Percentiles rank a stretch among this genome's conserved stretches.
phyloP scores from a whole-genome alignment of 1,140 invertebrate genomes.

The Orius insidiosus region DNA sequence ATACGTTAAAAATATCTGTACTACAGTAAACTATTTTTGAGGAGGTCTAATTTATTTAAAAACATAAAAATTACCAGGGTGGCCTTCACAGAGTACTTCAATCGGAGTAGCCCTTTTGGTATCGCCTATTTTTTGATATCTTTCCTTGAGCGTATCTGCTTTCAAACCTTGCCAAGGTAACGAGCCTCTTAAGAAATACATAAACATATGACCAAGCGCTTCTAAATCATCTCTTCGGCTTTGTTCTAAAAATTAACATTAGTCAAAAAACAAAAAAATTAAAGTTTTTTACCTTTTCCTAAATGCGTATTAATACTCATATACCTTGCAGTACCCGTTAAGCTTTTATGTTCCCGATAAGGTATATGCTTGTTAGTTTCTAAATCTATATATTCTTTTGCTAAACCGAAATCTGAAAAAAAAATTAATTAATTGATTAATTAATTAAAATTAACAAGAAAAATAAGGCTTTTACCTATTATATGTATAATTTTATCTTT shows the following conservation, averaged over 20 bases:
- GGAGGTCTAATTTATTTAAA: no score
- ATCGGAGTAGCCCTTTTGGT: constrained; percentile 96
- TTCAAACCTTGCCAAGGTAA: constrained; percentile 99
- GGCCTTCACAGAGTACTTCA: constrained; percentile 92
- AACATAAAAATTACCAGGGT: constrained; percentile 51
- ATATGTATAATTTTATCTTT: constrained; percentile 99
- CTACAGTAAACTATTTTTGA: no score
- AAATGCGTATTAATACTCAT: constrained; percentile 99
- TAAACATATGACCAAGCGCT: constrained; percentile 99
- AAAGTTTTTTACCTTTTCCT: constrained; percentile 63
- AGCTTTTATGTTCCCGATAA: constrained; percentile 98
- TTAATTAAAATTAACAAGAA: neutral
- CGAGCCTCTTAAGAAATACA: constrained; percentile 98
- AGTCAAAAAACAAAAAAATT: neutral
- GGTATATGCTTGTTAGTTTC: constrained; percentile 99
- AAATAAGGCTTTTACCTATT: constrained; percentile 44
- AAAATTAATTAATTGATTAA: constrained; percentile 7
- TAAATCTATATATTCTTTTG: constrained; percentile 99
- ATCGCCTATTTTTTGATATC: constrained; percentile 99
- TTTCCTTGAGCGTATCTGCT: constrained; percentile 96
- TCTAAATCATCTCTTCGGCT: constrained; percentile 97
- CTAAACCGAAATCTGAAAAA: constrained; percentile 61
- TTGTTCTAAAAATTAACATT: constrained; percentile 66
- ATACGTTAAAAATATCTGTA: no score
- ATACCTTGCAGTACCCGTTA: constrained; percentile 94